phyloP scores from a whole-genome alignment of 2,797 vertebrate genomes.

The Neosalanx taihuensis region DNA sequence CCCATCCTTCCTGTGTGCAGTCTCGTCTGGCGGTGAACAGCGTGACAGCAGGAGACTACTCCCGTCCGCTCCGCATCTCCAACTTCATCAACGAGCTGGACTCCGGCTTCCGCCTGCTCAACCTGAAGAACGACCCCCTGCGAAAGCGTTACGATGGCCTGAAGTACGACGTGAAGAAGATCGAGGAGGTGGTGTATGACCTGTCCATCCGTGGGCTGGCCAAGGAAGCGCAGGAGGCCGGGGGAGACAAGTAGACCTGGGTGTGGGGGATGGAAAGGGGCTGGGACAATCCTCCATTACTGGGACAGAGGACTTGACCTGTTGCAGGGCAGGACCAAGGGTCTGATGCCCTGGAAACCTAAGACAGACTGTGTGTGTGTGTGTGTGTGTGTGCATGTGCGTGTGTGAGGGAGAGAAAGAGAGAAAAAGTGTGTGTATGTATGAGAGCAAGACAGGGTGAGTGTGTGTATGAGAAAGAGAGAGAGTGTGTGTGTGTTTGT shows the following conservation, averaged over 20 bases:
- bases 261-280: slow-evolving; percentile 19
- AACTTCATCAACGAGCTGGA: slow-evolving; percentile 97
- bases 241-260: slow-evolving; percentile 48
- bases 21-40: slow-evolving; percentile 95
- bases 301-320: slow-evolving; percentile 45
- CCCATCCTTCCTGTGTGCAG: slow-evolving; percentile 56
- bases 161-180: slow-evolving; percentile 98
- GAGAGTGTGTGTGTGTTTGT: background rate
- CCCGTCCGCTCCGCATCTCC: slow-evolving; percentile 91
- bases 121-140: slow-evolving; percentile 96
- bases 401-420: background rate
- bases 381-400: slow-evolving; percentile 6
- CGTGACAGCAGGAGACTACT: slow-evolving; percentile 93
- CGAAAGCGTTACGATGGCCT: slow-evolving; percentile 96
- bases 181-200: slow-evolving; percentile 97
- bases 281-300: slow-evolving; percentile 36
- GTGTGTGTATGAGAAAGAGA: background rate
- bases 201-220: slow-evolving; percentile 93
- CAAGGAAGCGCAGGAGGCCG: slow-evolving; percentile 79
- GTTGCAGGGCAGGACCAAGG: slow-evolving; percentile 38
- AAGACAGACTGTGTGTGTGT: slow-evolving; percentile 31
- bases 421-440: slow-evolving; percentile 11
- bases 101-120: slow-evolving; percentile 95
- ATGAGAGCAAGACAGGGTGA: slow-evolving; percentile 9
- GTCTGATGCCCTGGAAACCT: slow-evolving; percentile 49